These are phyloP conservation scores for Pammene aurita DNA, from an alignment of 2,888 invertebrate genomes.

Conservation along the genomic window DNA sequence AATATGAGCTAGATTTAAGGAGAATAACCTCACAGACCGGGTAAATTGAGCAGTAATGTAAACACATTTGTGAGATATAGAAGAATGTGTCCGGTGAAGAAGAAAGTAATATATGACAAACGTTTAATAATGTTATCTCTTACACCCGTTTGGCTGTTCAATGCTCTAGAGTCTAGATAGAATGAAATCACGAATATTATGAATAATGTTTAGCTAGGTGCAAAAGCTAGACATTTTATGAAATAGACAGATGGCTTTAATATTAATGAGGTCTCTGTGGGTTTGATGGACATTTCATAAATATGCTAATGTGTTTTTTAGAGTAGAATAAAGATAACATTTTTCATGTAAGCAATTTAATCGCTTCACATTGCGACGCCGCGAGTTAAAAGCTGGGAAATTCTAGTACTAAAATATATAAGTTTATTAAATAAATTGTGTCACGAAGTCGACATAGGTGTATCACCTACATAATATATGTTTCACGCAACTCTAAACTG, in stretches of 20 bases:
- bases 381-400: not conserved
- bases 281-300: slow-evolving; percentile 34
- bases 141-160: slow-evolving; percentile 59
- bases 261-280: slow-evolving; percentile 29
- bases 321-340: slow-evolving; percentile 19
- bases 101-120: slow-evolving; percentile 51
- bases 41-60: slow-evolving; percentile 32
- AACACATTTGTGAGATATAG: slow-evolving; percentile 32
- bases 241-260: slow-evolving; percentile 24
- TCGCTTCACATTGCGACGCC: not conserved
- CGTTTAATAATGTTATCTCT: slow-evolving; percentile 52
- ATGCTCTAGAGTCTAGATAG: slow-evolving; percentile 31
- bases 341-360: slow-evolving; percentile 19
- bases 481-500: too few species aligned
- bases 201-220: slow-evolving; percentile 20
- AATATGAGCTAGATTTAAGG: slow-evolving; percentile 25
- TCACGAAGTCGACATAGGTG: too few species aligned
- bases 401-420: not conserved
- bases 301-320: slow-evolving; percentile 35
- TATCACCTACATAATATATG: too few species aligned
- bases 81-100: slow-evolving; percentile 46
- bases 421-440: too few species aligned
- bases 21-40: slow-evolving; percentile 23
- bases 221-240: slow-evolving; percentile 14
- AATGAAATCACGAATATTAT: slow-evolving; percentile 12